Conservation (phyloP, 2,113 vertebrate species). For the Seriola rivoliana region DNA sequence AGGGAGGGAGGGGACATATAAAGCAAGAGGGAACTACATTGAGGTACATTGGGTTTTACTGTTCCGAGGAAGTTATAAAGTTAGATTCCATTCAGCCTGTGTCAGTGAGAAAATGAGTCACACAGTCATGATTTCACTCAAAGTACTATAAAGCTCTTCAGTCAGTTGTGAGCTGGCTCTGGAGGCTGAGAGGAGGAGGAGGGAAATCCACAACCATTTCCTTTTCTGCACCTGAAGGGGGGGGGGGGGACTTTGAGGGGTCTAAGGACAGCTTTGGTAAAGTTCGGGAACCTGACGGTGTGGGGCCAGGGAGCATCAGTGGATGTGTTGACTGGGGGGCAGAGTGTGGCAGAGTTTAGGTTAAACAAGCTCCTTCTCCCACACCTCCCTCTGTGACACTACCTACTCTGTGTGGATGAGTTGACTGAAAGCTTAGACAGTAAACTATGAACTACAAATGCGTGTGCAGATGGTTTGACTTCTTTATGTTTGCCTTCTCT, state of each 20-base stretch:
- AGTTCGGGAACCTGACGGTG: neutral
- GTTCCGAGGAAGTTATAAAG: slow-evolving; percentile 37
- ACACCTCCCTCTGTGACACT: neutral
- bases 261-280: neutral
- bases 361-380: too few relatives aligned
- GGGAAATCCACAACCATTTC: neutral
- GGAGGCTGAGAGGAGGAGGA: neutral
- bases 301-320: neutral
- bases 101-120: slow-evolving; percentile 7
- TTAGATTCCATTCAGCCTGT: neutral
- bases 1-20: neutral
- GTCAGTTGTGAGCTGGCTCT: neutral
- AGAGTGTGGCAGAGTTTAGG: too few relatives aligned
- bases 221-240: neutral
- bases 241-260: neutral
- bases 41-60: slow-evolving; percentile 15
- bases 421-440: neutral
- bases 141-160: neutral
- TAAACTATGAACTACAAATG: neutral
- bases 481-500: neutral
- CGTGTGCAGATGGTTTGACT: neutral
- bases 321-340: too few relatives aligned
- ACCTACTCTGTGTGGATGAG: neutral
- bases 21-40: neutral
- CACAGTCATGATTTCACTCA: neutral